Evolutionary conservation across 2,797 vertebrate genomes (phyloP), one percentile per base, ranked within the genome.

Genomic region (Protosalanx chinensis): DNA sequence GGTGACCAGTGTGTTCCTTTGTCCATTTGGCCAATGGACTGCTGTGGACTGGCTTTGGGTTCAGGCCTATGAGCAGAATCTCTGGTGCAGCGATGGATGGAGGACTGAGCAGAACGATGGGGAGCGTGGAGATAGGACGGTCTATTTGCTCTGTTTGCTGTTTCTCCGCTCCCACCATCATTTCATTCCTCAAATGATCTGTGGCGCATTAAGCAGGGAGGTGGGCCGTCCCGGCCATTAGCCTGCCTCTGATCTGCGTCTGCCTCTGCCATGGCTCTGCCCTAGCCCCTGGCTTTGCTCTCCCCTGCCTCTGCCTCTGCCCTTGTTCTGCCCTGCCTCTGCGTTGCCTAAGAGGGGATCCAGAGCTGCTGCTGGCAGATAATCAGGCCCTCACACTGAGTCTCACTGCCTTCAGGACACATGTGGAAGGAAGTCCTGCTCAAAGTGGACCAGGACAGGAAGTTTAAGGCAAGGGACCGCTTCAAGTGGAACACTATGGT

Each of bases 181-280:
- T 86, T 85, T 85, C 51, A 84, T 88, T 85, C 79, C 73, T 72
- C 65, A 84, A 89, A 85, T 86, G 84, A 85, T 87, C 81, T 84
- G 79, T 77, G 81, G 32, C 71, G 20, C 81, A 85, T 83, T 83
- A 80, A 74, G 51, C 83, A 71, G 70, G 41, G 41, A 41, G 41
- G 6, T 74, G 72, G 80, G 81, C 80, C 86, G 85, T 53, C 78
- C 71, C 69, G 32, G 13, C 78, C 77, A 77, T 80, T 80, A 78
- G 79, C 77, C 79, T 71, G 77, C 80, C 85, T 85, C 86, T 67
- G 64, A 13, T 6, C 23, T 18, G 64, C 4, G 8, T 30, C 23
- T 12, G 57, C 20, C 15, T 41, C 33, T 41, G 32, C 7, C 16
- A 20, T 12, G 20, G 16, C 18, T 23, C 41, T 18, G 64, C 4